Percentiles rank a stretch among this genome's conserved stretches.
Evolutionary conservation across 30 jellyfish, hydroid and myxozoan genomes (phyloP).

Genomic region (Hydractinia symbiolongicarpus): DNA sequence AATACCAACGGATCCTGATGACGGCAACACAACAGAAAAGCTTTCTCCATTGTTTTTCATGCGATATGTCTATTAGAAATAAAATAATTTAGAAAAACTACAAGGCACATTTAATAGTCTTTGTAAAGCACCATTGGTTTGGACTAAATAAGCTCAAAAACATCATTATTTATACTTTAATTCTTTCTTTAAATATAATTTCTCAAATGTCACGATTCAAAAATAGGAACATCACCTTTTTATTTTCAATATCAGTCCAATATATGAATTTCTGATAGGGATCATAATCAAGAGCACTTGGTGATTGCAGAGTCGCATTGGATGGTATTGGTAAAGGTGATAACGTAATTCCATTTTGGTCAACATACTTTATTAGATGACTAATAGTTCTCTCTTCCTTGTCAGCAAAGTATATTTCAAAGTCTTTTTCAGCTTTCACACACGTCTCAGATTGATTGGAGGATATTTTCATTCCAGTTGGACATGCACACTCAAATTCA

Average conservation of each 20-base stretch:
- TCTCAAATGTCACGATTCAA: too few species aligned
- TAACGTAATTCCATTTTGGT: neutral
- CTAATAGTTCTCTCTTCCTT: neutral
- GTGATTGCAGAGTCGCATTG: neutral
- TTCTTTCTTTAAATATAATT: too few species aligned
- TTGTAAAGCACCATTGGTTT: too few species aligned
- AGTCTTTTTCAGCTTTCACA: constrained; percentile 7
- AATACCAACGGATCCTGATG: neutral
- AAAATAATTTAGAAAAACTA: too few species aligned
- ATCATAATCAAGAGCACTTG: neutral
- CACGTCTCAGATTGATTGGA: constrained; percentile 7
- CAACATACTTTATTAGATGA: neutral
- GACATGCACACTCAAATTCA: constrained; percentile 57
- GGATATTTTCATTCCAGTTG: constrained; percentile 42
- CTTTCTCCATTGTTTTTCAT: too few species aligned
- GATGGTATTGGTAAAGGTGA: neutral
- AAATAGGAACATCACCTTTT: too few species aligned
- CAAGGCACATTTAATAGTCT: too few species aligned
- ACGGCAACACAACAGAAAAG: too few species aligned
- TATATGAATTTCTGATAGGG: neutral
- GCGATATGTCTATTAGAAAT: too few species aligned
- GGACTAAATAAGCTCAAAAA: too few species aligned
- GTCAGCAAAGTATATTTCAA: constrained; percentile 30
- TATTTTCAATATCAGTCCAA: neutral
- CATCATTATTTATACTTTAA: too few species aligned